These are phyloP conservation scores for Avahi laniger DNA, from an alignment of 2,797 vertebrate genomes.

Conservation along the genomic window DNA sequence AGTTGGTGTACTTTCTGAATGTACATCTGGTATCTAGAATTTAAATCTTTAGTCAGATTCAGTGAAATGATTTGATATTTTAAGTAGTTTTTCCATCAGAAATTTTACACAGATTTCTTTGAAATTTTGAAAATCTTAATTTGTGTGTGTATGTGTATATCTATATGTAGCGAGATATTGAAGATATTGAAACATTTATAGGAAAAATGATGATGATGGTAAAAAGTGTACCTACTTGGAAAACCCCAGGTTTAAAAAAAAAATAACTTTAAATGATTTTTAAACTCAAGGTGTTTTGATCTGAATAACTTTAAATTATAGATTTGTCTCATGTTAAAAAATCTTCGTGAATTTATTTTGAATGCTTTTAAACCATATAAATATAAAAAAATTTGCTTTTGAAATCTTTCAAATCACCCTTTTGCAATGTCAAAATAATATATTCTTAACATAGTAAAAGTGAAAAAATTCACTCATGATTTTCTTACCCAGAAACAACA, in stretches of 20 bases:
- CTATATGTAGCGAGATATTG: slow-evolving; percentile 37
- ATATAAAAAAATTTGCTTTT: background rate
- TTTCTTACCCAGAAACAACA: background rate
- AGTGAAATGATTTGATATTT: slow-evolving; percentile 68
- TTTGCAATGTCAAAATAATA: background rate
- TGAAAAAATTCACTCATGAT: background rate
- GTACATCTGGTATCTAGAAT: slow-evolving; percentile 60
- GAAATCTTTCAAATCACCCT: background rate
- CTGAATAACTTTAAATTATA: slow-evolving; percentile 77
- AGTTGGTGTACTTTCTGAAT: slow-evolving; percentile 12
- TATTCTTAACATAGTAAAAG: slow-evolving; percentile 20
- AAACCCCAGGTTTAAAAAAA: slow-evolving; percentile 77
- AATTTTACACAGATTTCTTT: slow-evolving; percentile 69
- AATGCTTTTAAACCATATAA: background rate
- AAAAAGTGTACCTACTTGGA: slow-evolving; percentile 76
- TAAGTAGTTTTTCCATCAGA: slow-evolving; percentile 76
- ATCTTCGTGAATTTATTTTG: slow-evolving; percentile 2
- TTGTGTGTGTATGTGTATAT: background rate
- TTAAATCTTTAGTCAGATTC: slow-evolving; percentile 58
- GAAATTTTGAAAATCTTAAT: slow-evolving; percentile 51
- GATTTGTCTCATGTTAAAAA: slow-evolving; percentile 37
- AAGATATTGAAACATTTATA: slow-evolving; percentile 72
- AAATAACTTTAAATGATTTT: slow-evolving; percentile 78
- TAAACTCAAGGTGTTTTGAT: slow-evolving; percentile 67
- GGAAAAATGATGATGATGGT: slow-evolving; percentile 55